Percentiles rank a stretch among this genome's conserved stretches.
Conservation (phyloP, 2,888 invertebrate genomes). For the Lissocephala sabroskyi region DNA sequence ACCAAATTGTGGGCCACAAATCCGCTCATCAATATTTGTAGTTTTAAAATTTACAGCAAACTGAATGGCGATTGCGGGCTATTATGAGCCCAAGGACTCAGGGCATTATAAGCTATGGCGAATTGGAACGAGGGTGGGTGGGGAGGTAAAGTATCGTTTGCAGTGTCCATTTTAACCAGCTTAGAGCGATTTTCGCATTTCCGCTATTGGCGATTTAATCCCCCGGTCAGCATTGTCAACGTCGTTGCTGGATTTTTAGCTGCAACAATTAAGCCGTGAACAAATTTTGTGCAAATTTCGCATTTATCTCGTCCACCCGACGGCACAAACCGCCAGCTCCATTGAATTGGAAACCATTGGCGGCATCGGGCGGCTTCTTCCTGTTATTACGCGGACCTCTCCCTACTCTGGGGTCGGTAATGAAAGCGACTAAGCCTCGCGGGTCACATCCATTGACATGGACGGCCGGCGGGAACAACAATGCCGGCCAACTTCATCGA, state of each 20-base stretch:
- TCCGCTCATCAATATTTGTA: constrained; percentile 14
- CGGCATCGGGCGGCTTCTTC: neutral
- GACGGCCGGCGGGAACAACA: neutral
- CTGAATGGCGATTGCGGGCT: constrained; percentile 13
- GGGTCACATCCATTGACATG: constrained; percentile 33
- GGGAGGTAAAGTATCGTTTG: constrained; percentile 11
- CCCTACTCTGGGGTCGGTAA: no score
- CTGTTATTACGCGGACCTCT: no score
- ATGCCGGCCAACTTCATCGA: neutral
- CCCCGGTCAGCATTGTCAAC: constrained; percentile 33
- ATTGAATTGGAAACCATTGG: constrained; percentile 15
- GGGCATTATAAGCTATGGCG: no score
- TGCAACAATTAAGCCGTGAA: constrained; percentile 54
- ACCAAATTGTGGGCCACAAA: constrained; percentile 4
- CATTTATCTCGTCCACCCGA: constrained; percentile 37
- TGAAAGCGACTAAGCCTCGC: constrained; percentile 36
- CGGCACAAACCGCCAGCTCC: constrained; percentile 22
- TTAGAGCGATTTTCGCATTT: constrained; percentile 35
- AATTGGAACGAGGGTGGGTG: neutral
- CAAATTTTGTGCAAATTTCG: constrained; percentile 45
- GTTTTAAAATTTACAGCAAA: constrained; percentile 30
- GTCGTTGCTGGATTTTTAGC: neutral
- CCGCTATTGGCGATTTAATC: constrained; percentile 46
- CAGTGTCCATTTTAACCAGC: constrained; percentile 36
- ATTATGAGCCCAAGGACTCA: no score